Evolutionary conservation across 1,140 invertebrate species (phyloP).

Genomic region (Caenorhabditis brenneri): DNA sequence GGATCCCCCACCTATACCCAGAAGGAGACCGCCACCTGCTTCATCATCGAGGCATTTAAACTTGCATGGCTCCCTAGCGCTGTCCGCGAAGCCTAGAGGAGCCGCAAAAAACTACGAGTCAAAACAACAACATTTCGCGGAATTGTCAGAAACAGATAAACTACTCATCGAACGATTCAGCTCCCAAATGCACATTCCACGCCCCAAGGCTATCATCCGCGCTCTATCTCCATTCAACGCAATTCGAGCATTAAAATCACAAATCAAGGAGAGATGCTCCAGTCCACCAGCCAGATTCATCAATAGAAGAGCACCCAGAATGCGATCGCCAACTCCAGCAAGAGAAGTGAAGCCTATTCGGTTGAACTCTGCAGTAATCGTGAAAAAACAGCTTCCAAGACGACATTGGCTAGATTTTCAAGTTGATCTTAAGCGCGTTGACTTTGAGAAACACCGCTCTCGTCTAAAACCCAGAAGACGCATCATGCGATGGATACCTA

Average conservation of each 20-base stretch:
- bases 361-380: neutral
- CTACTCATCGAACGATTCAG: constrained; percentile 45
- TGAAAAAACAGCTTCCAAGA: neutral
- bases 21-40: constrained; percentile 26
- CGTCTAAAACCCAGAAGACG: constrained; percentile 37
- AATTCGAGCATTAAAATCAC: constrained; percentile 25
- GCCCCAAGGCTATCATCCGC: constrained; percentile 43
- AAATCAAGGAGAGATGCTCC: constrained; percentile 25
- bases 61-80: constrained; percentile 53
- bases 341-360: neutral
- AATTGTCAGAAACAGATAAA: constrained; percentile 51
- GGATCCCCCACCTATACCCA: constrained; percentile 38
- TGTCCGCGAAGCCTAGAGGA: constrained; percentile 51
- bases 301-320: neutral
- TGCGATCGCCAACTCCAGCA: constrained; percentile 23
- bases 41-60: constrained; percentile 47
- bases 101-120: constrained; percentile 48
- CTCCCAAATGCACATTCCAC: constrained; percentile 48
- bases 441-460: constrained; percentile 9
- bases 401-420: constrained; percentile 37
- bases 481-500: constrained; percentile 44
- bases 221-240: constrained; percentile 39
- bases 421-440: constrained; percentile 44
- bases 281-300: constrained; percentile 31
- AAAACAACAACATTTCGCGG: constrained; percentile 30